Percentiles rank a stretch among this genome's conserved stretches.
Conservation (phyloP, 2,888 invertebrate genomes). For the Chymomyza caudatula region DNA sequence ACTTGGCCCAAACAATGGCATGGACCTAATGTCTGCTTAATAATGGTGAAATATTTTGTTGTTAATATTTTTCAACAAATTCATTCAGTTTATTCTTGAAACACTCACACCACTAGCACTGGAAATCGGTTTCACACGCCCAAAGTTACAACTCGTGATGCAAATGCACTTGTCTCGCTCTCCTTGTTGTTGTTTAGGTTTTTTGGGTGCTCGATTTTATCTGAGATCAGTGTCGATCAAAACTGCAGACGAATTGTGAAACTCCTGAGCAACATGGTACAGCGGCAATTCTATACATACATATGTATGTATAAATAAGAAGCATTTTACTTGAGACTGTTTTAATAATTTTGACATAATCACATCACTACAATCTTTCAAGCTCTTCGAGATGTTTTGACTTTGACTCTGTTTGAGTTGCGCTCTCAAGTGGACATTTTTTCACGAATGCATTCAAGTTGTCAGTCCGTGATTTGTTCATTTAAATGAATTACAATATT, state of each 20-base stretch:
- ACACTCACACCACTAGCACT: background rate
- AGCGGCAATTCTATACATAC: background rate
- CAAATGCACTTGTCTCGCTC: constrained; percentile 59
- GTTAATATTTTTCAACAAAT: constrained; percentile 65
- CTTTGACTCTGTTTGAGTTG: constrained; percentile 34
- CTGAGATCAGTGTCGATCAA: constrained; percentile 67
- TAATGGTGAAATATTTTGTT: constrained; percentile 50
- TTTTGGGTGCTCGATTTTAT: constrained; percentile 47
- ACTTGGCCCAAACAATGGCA: constrained; percentile 47
- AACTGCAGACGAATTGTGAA: constrained; percentile 65
- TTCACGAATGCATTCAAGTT: constrained; percentile 2
- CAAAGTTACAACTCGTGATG: constrained; percentile 32
- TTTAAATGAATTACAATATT: constrained; percentile 72
- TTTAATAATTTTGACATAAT: constrained; percentile 72
- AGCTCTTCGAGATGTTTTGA: constrained; percentile 29
- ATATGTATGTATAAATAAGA: constrained; percentile 1
- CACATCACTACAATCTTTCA: constrained; percentile 68
- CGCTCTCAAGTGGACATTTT: constrained; percentile 53
- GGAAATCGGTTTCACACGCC: constrained; percentile 62
- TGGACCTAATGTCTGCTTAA: constrained; percentile 48
- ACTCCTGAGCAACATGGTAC: constrained; percentile 43
- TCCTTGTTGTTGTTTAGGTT: constrained; percentile 21
- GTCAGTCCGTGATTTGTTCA: constrained; percentile 57
- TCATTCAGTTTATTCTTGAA: constrained; percentile 36
- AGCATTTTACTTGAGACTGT: constrained; percentile 51